Evolutionary conservation across 2,113 vertebrate species (phyloP).

Genomic region (Plecturocebus donacophilus): DNA sequence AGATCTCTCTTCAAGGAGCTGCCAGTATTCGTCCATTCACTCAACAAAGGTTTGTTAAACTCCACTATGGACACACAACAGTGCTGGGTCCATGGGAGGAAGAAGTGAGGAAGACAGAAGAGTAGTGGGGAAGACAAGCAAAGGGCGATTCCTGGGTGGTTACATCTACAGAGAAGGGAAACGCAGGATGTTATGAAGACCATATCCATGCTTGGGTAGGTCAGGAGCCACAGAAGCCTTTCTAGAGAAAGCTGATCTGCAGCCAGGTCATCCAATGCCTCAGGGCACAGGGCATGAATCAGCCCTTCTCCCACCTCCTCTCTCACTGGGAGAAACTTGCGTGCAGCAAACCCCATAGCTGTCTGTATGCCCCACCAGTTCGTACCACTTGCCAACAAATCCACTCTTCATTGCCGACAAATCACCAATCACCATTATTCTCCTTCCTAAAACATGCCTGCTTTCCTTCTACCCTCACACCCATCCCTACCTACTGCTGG

Average conservation of each 20-base stretch:
- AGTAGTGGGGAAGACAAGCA: not conserved
- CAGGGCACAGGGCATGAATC: not conserved
- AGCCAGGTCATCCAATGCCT: not conserved
- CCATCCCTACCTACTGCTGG: not conserved
- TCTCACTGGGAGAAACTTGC: not conserved
- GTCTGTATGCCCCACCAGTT: not conserved
- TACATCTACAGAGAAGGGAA: not conserved
- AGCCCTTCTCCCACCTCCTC: not conserved
- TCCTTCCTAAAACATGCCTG: not conserved
- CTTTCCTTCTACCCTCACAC: not conserved
- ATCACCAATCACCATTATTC: not conserved
- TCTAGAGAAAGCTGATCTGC: not conserved
- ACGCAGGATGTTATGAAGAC: not conserved
- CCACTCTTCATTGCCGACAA: not conserved
- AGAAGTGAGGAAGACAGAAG: not conserved
- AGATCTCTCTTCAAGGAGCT: not conserved
- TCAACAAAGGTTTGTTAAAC: not conserved
- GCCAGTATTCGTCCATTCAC: not conserved
- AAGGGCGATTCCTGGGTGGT: not conserved
- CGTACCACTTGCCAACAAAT: not conserved
- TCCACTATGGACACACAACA: not conserved
- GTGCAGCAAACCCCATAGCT: too few relatives aligned
- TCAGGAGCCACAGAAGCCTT: not conserved
- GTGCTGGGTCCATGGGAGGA: not conserved
- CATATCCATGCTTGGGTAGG: too few relatives aligned